Evolutionary conservation across 2,797 vertebrate species (phyloP).

Genomic region (Xyrichtys novacula): DNA sequence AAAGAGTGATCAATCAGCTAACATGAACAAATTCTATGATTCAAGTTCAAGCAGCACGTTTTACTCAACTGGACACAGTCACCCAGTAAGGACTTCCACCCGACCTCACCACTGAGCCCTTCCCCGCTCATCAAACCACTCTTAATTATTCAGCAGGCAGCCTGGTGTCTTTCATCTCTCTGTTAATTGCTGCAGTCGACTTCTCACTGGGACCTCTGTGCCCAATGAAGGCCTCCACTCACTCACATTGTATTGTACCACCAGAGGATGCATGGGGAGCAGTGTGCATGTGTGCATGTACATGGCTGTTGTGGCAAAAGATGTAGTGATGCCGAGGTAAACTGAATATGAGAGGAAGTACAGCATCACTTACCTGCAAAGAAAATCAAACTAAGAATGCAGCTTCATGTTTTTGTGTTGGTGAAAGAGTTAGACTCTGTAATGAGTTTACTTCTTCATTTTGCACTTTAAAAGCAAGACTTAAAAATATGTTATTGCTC

Average conservation of each 20-base stretch:
- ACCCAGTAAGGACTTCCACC: constrained; percentile 44
- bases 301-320: neutral
- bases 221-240: constrained; percentile 65
- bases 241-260: constrained; percentile 54
- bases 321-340: constrained; percentile 22
- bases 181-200: constrained; percentile 81
- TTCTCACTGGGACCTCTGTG: constrained; percentile 77
- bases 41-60: constrained; percentile 25
- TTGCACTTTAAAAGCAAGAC: no score
- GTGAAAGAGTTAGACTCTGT: no score
- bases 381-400: neutral
- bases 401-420: constrained; percentile 14
- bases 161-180: constrained; percentile 82
- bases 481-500: no score
- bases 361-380: constrained; percentile 7
- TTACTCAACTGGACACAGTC: constrained; percentile 48
- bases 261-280: constrained; percentile 49
- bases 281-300: constrained; percentile 3
- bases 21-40: constrained; percentile 31
- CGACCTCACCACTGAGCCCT: constrained; percentile 52
- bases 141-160: constrained; percentile 84
- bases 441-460: no score
- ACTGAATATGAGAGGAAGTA: constrained; percentile 29
- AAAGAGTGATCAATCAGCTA: constrained; percentile 18
- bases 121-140: constrained; percentile 76